Evolutionary conservation across 2,888 invertebrate genomes (phyloP).

Genomic region (Willowsia nigromaculata): DNA sequence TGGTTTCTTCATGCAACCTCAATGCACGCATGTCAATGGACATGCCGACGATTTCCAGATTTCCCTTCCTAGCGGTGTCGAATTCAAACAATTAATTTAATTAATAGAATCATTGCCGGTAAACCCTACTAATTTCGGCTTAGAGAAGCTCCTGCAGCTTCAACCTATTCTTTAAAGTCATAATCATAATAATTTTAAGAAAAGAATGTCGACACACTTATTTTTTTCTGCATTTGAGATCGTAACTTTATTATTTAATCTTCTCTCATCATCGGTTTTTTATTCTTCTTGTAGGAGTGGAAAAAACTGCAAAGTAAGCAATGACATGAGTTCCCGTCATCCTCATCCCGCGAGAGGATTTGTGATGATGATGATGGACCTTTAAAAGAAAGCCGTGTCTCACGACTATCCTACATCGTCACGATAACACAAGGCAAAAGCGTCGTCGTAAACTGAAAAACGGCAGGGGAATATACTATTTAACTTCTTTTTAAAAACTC

Average conservation of each 20-base stretch:
- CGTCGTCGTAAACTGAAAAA: conserved; percentile 10
- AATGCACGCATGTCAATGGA: too few relatives aligned
- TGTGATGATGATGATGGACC: conserved; percentile 48
- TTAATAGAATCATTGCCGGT: too few relatives aligned
- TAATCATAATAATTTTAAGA: neutral
- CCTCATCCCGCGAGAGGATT: conserved; percentile 34
- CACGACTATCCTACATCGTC: conserved; percentile 64
- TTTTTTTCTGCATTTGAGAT: neutral
- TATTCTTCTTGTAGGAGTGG: neutral
- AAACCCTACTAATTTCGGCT: too few relatives aligned
- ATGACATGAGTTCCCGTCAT: conserved; percentile 60
- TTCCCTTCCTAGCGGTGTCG: too few relatives aligned
- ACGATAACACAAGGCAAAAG: conserved; percentile 50
- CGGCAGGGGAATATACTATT: neutral
- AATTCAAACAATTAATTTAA: too few relatives aligned
- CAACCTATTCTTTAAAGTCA: neutral
- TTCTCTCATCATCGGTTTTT: neutral
- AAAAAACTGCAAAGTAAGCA: conserved; percentile 29
- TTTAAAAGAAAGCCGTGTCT: conserved; percentile 68
- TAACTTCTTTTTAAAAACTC: neutral
- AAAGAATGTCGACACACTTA: neutral
- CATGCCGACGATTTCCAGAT: too few relatives aligned
- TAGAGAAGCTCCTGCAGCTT: too few relatives aligned
- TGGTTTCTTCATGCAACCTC: too few relatives aligned
- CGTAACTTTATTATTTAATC: conserved; percentile 9